Evolutionary conservation across 2,797 vertebrate species (phyloP).

Genomic region (Urocyon cinereoargenteus): DNA sequence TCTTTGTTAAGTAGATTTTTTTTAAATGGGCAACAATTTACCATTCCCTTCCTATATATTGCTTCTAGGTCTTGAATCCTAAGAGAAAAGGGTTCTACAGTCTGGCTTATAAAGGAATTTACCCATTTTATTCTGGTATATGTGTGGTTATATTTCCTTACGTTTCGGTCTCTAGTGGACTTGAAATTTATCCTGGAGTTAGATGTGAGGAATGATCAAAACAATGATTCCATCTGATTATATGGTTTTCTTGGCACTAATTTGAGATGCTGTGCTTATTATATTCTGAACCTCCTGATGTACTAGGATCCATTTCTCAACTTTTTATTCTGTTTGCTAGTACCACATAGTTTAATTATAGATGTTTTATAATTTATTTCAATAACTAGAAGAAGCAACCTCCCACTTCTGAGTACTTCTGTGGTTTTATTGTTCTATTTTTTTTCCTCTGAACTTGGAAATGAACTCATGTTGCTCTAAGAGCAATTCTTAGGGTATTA

Average conservation of each 20-base stretch:
- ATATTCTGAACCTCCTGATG: background rate
- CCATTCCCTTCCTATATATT: background rate
- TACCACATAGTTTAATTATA: background rate
- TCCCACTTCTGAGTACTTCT: background rate
- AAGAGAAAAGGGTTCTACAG: background rate
- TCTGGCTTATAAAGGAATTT: background rate
- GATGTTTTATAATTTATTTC: background rate
- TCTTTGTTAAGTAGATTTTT: background rate
- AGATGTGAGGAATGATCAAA: background rate
- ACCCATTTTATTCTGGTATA: background rate
- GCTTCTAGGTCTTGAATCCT: background rate
- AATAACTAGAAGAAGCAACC: background rate
- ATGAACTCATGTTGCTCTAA: slow-evolving; percentile 5
- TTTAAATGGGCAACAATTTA: background rate
- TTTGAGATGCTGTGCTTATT: background rate
- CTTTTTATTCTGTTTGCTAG: background rate
- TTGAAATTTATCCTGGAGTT: background rate
- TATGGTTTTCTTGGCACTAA: background rate
- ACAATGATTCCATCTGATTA: background rate
- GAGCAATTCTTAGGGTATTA: slow-evolving; percentile 25
- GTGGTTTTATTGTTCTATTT: background rate
- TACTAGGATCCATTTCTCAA: background rate
- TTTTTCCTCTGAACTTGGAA: slow-evolving; percentile 32
- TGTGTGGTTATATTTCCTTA: background rate
- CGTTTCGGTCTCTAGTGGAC: background rate